Evolutionary conservation across 2,113 vertebrate species (phyloP).

Genomic region (Protomyctophum bolini): DNA sequence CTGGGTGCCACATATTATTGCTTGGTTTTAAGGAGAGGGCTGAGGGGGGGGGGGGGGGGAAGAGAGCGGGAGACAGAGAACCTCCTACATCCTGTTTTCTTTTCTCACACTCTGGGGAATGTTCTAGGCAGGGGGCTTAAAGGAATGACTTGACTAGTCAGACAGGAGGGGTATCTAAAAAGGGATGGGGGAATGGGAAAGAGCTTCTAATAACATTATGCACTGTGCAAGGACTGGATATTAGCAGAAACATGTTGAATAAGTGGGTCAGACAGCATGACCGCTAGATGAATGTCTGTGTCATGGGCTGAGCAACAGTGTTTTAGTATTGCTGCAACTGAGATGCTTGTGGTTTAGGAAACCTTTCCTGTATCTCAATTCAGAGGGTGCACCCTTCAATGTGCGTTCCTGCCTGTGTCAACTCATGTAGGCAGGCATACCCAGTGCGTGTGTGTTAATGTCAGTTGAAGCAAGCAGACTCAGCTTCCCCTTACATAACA

Average conservation of each 20-base stretch:
- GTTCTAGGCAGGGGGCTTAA: neutral
- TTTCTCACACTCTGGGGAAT: slow-evolving; percentile 4
- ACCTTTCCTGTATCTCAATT: too few species aligned
- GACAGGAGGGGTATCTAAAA: slow-evolving; percentile 18
- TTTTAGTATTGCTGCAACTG: too few species aligned
- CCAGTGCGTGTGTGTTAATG: neutral
- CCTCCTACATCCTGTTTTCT: slow-evolving; percentile 49
- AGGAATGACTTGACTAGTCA: slow-evolving; percentile 31
- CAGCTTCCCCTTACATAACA: slow-evolving; percentile 56
- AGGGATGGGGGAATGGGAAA: too few species aligned
- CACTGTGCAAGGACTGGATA: neutral
- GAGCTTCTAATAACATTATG: neutral
- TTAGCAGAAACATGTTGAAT: too few species aligned
- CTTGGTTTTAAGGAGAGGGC: slow-evolving; percentile 3
- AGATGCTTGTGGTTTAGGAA: too few species aligned
- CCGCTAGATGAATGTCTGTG: too few species aligned
- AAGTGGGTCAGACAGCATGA: too few species aligned
- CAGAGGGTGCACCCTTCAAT: too few species aligned
- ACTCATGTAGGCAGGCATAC: too few species aligned
- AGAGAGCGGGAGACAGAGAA: neutral
- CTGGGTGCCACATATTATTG: neutral
- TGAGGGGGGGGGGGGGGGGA: neutral
- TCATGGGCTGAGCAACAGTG: too few species aligned
- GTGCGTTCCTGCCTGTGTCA: too few species aligned
- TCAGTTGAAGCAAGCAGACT: slow-evolving; percentile 1